A percentile compares a stretch with the other conserved stretches of the same genome.
Evolutionary conservation across 2,113 vertebrate species (phyloP).

Genomic region (Megaleporinus macrocephalus): DNA sequence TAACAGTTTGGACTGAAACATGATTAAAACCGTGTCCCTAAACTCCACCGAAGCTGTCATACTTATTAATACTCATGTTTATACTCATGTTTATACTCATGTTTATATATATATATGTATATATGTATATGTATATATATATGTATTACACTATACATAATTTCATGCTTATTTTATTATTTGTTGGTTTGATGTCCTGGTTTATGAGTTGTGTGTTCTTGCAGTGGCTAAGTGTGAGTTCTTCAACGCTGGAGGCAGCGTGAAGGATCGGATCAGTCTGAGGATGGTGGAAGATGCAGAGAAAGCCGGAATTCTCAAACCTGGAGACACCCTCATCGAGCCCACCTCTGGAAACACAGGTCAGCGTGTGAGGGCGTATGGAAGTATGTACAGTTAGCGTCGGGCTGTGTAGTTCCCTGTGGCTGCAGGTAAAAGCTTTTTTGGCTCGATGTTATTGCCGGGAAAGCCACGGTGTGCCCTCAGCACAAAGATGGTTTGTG

Average conservation of each 20-base stretch:
- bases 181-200: background rate
- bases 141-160: too few species aligned
- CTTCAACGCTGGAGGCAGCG: conserved; percentile 94
- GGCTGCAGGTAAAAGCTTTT: background rate
- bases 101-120: too few species aligned
- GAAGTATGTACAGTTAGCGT: too few species aligned
- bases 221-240: conserved; percentile 96
- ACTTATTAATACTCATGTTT: too few species aligned
- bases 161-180: too few species aligned
- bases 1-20: too few species aligned
- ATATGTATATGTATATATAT: too few species aligned
- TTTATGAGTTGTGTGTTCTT: conserved; percentile 23
- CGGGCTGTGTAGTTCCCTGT: too few species aligned
- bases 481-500: background rate
- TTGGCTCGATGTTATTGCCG: background rate
- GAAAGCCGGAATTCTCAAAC: conserved; percentile 82
- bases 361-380: conserved; percentile 22
- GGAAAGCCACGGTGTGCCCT: background rate
- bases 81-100: too few species aligned
- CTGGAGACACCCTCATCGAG: conserved; percentile 83
- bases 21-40: too few species aligned
- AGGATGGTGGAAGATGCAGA: conserved; percentile 97
- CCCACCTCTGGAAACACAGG: conserved; percentile 56
- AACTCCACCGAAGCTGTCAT: too few species aligned
- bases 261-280: conserved; percentile 94